Evolutionary conservation across 1,140 invertebrate genomes (phyloP).

Genomic region (Drosophila kanapiae): DNA sequence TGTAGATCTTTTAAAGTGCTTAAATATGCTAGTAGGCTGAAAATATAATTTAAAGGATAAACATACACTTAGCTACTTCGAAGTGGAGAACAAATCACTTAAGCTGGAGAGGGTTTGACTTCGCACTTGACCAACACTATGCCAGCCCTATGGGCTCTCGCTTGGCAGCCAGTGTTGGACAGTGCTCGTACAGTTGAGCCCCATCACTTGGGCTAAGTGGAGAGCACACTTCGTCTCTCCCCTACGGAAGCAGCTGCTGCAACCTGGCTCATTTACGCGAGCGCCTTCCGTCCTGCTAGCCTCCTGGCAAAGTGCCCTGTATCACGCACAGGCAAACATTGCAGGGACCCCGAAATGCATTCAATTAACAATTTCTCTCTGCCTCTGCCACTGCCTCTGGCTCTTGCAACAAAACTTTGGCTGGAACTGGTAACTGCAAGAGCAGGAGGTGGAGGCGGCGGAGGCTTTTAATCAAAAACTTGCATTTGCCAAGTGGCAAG

Average conservation of each 20-base stretch:
- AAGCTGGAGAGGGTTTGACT: neutral
- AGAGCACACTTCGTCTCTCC: neutral
- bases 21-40: too few relatives aligned
- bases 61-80: too few relatives aligned
- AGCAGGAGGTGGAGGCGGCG: neutral
- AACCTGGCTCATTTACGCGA: constrained; percentile 1
- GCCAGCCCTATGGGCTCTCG: too few relatives aligned
- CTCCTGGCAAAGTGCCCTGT: constrained; percentile 52
- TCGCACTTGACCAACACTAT: constrained; percentile 14
- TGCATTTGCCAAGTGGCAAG: constrained; percentile 64
- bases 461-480: constrained; percentile 80
- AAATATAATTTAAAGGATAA: too few relatives aligned
- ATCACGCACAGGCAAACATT: constrained; percentile 65
- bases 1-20: too few relatives aligned
- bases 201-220: constrained; percentile 21
- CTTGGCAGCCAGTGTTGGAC: constrained; percentile 14
- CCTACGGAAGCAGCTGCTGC: too few relatives aligned
- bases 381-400: constrained; percentile 39
- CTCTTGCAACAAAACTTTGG: constrained; percentile 55
- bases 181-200: neutral
- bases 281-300: neutral
- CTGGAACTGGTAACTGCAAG: constrained; percentile 24
- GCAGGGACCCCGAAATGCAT: constrained; percentile 66
- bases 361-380: constrained; percentile 77
- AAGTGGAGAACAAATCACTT: too few relatives aligned